These are phyloP conservation scores for Eupithecia pulchellata DNA, from an alignment of 2,888 invertebrate species.

Conservation along the genomic window DNA sequence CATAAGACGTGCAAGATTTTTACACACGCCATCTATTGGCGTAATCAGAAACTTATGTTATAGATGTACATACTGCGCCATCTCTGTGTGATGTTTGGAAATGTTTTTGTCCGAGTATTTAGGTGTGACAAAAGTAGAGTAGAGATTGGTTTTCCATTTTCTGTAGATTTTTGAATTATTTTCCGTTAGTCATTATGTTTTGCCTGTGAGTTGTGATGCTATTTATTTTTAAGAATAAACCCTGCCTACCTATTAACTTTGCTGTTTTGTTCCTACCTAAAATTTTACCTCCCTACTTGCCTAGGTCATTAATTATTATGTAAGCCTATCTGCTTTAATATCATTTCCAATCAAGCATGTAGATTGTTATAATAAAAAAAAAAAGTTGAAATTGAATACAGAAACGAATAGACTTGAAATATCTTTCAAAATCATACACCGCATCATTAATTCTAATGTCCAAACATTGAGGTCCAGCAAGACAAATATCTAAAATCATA, in stretches of 20 bases:
- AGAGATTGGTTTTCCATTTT: neutral
- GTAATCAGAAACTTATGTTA: neutral
- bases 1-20: neutral
- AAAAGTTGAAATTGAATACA: neutral
- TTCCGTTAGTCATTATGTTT: constrained; percentile 58
- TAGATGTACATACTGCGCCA: neutral
- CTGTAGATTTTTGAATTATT: constrained; percentile 21
- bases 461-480: neutral
- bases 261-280: neutral
- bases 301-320: neutral
- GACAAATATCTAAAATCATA: neutral
- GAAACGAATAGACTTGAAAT: neutral
- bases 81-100: constrained; percentile 6
- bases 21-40: neutral
- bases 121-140: neutral
- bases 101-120: neutral
- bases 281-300: neutral
- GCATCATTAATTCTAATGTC: constrained; percentile 7
- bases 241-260: constrained; percentile 39
- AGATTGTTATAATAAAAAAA: neutral
- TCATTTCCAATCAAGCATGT: neutral
- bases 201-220: constrained; percentile 60
- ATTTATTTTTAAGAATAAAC: constrained; percentile 82
- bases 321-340: neutral
- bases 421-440: neutral